phyloP scores from a whole-genome alignment of 2,797 vertebrate genomes.

The Urophycis tenuis region DNA sequence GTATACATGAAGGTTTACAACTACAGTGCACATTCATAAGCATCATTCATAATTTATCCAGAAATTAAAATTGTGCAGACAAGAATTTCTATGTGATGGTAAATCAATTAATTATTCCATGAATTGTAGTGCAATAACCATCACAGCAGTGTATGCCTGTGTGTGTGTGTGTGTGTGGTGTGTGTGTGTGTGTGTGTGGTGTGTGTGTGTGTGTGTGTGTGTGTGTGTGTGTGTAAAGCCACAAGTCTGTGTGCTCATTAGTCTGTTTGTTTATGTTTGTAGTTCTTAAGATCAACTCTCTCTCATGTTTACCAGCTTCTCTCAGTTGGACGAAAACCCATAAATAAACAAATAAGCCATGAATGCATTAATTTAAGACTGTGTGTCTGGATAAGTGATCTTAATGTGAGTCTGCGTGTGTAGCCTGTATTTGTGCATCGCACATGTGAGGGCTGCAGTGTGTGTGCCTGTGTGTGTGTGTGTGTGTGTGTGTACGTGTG shows the following conservation, averaged over 20 bases:
- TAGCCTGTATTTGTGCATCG: constrained; percentile 7
- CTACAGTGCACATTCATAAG: too few species aligned
- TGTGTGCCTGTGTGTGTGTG: not conserved
- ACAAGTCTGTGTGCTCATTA: constrained; percentile 24
- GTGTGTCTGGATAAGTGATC: constrained; percentile 26
- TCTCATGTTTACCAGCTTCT: constrained; percentile 48
- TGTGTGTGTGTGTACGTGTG: too few species aligned
- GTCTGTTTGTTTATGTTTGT: constrained; percentile 45
- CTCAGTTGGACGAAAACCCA: constrained; percentile 28
- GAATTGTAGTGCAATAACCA: not conserved
- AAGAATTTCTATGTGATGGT: not conserved
- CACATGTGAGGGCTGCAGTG: constrained; percentile 6
- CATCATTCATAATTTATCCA: not conserved
- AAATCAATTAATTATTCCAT: not conserved
- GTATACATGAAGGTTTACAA: too few species aligned
- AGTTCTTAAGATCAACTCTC: constrained; percentile 43
- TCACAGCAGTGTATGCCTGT: not conserved
- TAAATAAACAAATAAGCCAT: constrained; percentile 43
- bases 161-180: constrained; percentile 1
- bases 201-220: constrained; percentile 13
- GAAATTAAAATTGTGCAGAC: not conserved
- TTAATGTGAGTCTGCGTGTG: constrained; percentile 20
- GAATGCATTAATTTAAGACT: constrained; percentile 39
- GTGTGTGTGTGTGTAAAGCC: constrained; percentile 13
- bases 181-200: constrained; percentile 12